Evolutionary conservation across 2,797 vertebrate species (phyloP), one percentile per base, ranked within the genome.

Genomic region (Triplophysa yarkandensis): DNA sequence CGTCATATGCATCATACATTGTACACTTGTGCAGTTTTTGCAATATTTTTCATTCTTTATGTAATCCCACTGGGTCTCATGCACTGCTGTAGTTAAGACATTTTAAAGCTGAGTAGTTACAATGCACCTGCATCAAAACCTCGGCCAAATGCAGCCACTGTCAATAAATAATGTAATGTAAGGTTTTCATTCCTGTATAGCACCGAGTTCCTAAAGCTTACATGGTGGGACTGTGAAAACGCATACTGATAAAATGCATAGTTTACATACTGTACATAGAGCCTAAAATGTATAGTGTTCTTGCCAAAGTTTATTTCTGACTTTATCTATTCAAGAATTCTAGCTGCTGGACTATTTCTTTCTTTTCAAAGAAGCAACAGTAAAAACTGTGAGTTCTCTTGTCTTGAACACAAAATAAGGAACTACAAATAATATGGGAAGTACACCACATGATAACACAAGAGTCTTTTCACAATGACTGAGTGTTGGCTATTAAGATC

Each of bases 391-490:
- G 68, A 48, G 43, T 69, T 71, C 70, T 84, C 67, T 76, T 46
- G 65, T 50, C 41, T 66, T 84, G 81, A 84, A 87, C 77, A 77
- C 6, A 81, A 76, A 91, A 92, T 90, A 88, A 91, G 90, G 92
- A 93, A 92, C 90, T 91, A 83, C 82, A 88, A 82, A 81, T 27
- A 82, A 67, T 83, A 84, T 84, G 81, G 91, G 91, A 93, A 92
- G 89, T 87, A 88, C 87, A 60, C 68, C 79, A 80, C 81, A 85
- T 86, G 90, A 93, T 91, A 92, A 90, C 66, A 84, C 69, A 80
- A 69, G 36, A 21, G 34, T 9, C 54, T 76, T 84, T 85, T 79
- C 81, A 81, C 66, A 86, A 71, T 75, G 77, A 75, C 67, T 57
- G 36, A 44, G 48, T 34, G 30, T 17, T 39, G 77, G 74, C 83